These are phyloP conservation scores for Nemoura dubitans DNA, from an alignment of 2,888 invertebrate genomes.

Conservation along the genomic window DNA sequence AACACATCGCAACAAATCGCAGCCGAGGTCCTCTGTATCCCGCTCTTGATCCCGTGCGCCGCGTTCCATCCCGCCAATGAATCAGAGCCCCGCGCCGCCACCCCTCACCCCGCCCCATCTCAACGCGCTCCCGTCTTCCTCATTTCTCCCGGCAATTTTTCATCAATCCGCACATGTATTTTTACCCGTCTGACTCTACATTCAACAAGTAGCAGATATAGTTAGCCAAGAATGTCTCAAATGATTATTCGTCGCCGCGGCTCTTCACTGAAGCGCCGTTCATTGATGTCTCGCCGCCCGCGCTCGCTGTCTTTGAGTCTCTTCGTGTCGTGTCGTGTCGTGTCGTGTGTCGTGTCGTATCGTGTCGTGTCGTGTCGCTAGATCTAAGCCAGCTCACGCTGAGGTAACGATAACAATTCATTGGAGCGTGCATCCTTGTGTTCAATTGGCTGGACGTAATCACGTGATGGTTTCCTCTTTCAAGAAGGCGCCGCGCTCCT, in stretches of 20 bases:
- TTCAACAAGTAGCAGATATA: slow-evolving; percentile 12
- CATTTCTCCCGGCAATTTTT: neutral
- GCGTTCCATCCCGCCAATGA: neutral
- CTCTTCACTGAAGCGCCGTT: neutral
- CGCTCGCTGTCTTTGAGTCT: neutral
- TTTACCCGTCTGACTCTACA: neutral
- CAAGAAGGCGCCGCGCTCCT: neutral
- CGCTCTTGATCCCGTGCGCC: neutral
- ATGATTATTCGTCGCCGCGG: neutral
- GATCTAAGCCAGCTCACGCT: neutral
- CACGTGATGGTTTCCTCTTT: slow-evolving; percentile 14
- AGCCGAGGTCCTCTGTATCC: neutral
- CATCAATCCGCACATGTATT: neutral
- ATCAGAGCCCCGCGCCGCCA: too few species aligned
- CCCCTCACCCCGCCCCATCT: neutral
- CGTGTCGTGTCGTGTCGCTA: neutral
- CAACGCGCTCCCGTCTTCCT: neutral
- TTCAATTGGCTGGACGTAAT: slow-evolving; percentile 35
- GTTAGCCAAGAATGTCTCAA: neutral
- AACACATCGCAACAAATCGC: neutral
- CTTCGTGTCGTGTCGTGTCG: neutral
- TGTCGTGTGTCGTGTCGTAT: neutral
- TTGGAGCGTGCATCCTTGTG: slow-evolving; percentile 24
- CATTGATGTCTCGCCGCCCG: neutral
- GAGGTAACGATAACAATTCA: slow-evolving; percentile 20